Evolutionary conservation across 23 tunicate genomes (phyloP), one percentile per base, ranked within the genome.

Genomic region (Trididemnum clinides): DNA sequence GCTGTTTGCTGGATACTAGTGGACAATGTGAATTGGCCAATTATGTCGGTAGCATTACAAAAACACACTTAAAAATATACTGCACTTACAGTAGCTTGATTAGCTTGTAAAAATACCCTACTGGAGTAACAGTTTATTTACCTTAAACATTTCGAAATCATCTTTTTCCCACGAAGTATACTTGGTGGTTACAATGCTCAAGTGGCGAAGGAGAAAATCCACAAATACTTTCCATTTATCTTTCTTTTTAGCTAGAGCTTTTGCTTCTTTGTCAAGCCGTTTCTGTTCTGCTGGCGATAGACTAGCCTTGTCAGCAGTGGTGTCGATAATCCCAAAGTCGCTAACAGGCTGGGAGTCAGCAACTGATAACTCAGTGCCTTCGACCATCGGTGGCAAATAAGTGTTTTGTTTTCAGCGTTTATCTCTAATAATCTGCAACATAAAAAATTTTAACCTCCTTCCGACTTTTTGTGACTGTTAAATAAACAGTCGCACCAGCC

Each of bases 171-270:
- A 94, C 5, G 90, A 82, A 19, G 85, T 78, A 65, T 90, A 94
- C 44, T 94, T 94, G 27, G 98, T 77, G 2, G 98, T 94, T 28
- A 94, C 98, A 36, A 94, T 94, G 36, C 91, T 72, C 34, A 89
- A 78, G 82, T 94, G 98, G 20, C 98, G 93, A 3, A 94, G 75
- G 6, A 94, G 78, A 50, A 89, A 94, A 51, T 94, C 98, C 1
- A 94, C 90, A 35, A 86, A 94, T 25, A 94, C 90, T 70, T 94
- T 94, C 98, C 98, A 94, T 63, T 92, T 94, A 21, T 89, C 85
- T 57, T 94, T 94, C 69, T 86, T 89, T 50, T 94, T 94, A 50
- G 81, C 87, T 0, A 89, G 86, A 12, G 90, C 79, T 62, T 86
- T 85, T 51, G 91, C 98, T 49, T 76, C 98, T 66, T 94, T 94